Percentiles rank a stretch among this genome's conserved stretches.
phyloP scores from a whole-genome alignment of 2,797 vertebrate species.

The Arctocebus calabarensis region DNA sequence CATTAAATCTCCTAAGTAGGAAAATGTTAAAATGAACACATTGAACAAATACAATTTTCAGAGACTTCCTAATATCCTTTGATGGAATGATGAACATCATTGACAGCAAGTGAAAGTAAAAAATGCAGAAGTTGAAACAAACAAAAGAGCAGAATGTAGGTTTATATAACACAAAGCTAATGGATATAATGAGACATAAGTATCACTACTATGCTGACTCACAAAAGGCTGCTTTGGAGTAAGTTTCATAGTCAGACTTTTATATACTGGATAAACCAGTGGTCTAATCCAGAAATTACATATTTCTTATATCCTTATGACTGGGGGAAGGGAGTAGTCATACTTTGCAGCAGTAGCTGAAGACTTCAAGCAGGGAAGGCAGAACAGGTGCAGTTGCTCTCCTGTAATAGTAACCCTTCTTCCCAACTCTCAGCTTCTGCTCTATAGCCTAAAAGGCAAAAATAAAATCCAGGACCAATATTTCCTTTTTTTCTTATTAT shows the following conservation, averaged over 20 bases:
- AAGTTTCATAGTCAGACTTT: conserved; percentile 30
- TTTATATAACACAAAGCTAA: conserved; percentile 17
- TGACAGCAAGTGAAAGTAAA: conserved; percentile 18
- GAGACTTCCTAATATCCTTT: neutral
- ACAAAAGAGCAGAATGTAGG: neutral
- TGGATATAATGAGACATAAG: neutral
- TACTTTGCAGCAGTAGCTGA: neutral
- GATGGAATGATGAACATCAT: conserved; percentile 21
- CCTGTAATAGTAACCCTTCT: conserved; percentile 35
- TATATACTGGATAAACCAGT: neutral
- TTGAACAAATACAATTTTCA: neutral
- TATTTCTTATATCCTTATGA: conserved; percentile 33
- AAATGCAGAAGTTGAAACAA: conserved; percentile 44
- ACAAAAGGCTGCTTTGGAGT: conserved; percentile 36
- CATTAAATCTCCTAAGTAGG: neutral
- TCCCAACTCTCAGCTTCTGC: conserved; percentile 35
- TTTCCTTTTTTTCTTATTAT: neutral
- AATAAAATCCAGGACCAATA: conserved; percentile 51
- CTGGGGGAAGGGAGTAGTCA: neutral
- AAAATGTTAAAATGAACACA: conserved; percentile 31
- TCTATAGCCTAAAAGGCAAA: conserved; percentile 57
- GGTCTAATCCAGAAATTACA: conserved; percentile 23
- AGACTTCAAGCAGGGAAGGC: conserved; percentile 49
- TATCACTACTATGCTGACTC: neutral
- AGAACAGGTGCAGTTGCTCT: neutral